Base-by-base conservation (phyloP, 2,797 vertebrate species). In the Cephalopachus bancanus region DNA sequence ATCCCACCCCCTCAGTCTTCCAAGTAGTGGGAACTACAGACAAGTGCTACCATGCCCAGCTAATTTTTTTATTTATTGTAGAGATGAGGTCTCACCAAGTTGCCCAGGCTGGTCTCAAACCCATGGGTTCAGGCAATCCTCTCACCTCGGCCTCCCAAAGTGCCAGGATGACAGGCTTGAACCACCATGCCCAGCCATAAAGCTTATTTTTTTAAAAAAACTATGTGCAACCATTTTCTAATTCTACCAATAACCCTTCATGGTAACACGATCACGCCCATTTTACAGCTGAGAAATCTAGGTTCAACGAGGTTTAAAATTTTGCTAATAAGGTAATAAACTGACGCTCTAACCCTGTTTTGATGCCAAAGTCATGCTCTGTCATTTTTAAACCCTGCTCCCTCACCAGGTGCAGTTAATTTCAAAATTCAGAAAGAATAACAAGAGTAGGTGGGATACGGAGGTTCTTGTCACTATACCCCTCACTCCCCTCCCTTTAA, bases 181-280 rank as follows among this genome's bases (percentile, higher is more conserved):
- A 37, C 37, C 37, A 37, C 37, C 37, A 37, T 60, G 19, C 59
- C 5, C 17, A 60, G 19, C 22, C 30, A 49, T 16, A 26, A 26
- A 78, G 83, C 7, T 59, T 57, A 62, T 59, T 91, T 84, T 65
- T 7, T n/a, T n/a, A n/a, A n/a, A n/a, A n/a, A n/a, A n/a, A n/a
- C n/a, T n/a, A n/a, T n/a, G n/a, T 59, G 16, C 28, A 81, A 76
- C 20, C n/a, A 93, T 57, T 53, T 72, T 87, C 55, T 71, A 65
- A 95, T 91, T 83, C 90, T 65, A 72, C 51, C 49, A 84, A 57
- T 37, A 79, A 79, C 5, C 59, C n/a, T 84, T 33, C 12, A 62
- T 75, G 76, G n/a, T 49, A 80, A 79, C 24, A 64, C 53, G 9
- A 74, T 26, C 9, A n/a, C 64, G 69, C 14, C 44, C n/a, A 89